Percentiles rank a stretch among this genome's conserved stretches.
Evolutionary conservation across 2,888 invertebrate genomes (phyloP).

Genomic region (Noctua janthina): DNA sequence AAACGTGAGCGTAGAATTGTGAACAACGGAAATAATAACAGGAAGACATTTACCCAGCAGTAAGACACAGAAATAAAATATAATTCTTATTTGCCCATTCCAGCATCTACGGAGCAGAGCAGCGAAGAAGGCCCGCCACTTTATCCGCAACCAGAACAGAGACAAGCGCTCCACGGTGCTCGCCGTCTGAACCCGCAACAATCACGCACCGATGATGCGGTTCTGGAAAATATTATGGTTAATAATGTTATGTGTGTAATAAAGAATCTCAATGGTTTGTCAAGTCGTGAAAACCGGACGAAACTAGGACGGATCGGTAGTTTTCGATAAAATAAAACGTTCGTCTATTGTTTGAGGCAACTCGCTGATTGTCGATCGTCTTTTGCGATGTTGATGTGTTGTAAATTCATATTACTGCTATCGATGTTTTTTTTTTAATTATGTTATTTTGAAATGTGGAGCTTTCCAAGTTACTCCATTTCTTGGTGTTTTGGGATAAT

Average conservation of each 20-base stretch:
- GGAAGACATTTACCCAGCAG: background rate
- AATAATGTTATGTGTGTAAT: background rate
- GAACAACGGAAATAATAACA: background rate
- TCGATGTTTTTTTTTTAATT: background rate
- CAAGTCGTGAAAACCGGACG: background rate
- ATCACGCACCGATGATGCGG: background rate
- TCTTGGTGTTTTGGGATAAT: background rate
- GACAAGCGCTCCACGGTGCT: conserved; percentile 92
- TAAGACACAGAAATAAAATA: background rate
- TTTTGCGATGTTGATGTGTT: background rate
- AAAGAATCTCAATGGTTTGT: background rate
- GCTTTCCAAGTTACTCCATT: background rate
- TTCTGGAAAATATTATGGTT: background rate
- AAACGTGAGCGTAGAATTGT: background rate
- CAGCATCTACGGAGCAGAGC: conserved; percentile 97
- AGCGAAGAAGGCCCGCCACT: conserved; percentile 96
- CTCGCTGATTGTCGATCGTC: background rate
- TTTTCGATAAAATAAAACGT: background rate
- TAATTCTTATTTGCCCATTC: conserved; percentile 65
- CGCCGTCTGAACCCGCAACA: background rate
- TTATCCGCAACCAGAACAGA: conserved; percentile 96
- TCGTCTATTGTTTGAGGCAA: background rate
- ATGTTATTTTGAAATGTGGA: background rate
- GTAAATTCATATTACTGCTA: background rate
- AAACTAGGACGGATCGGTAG: background rate